phyloP scores from a whole-genome alignment of 2,888 invertebrate genomes.

The Sesia apiformis region DNA sequence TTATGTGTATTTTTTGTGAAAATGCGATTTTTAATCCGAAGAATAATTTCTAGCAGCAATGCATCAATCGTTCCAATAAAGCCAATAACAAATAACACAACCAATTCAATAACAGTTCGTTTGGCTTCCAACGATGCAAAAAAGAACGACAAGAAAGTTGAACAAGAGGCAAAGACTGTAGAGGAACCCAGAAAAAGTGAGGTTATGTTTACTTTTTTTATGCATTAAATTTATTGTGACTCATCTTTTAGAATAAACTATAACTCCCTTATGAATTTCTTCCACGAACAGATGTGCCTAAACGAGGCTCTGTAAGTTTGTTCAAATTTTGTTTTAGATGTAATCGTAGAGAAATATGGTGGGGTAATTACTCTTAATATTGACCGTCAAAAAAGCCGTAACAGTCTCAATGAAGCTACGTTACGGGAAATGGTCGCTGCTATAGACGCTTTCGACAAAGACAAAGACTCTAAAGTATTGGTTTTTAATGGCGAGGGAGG shows the following conservation, averaged over 20 bases:
- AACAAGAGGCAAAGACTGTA: constrained; percentile 34
- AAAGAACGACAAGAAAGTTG: constrained; percentile 14
- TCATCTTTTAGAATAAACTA: too few relatives aligned
- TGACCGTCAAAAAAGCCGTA: constrained; percentile 87
- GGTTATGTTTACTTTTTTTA: constrained; percentile 23
- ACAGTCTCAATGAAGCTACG: constrained; percentile 84
- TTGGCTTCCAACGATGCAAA: constrained; percentile 29
- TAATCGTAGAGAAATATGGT: constrained; percentile 77
- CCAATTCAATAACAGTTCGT: neutral
- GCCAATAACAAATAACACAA: constrained; percentile 3
- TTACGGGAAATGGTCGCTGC: constrained; percentile 80
- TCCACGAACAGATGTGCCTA: too few relatives aligned
- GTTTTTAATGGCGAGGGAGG: constrained; percentile 94
- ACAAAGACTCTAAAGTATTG: constrained; percentile 79
- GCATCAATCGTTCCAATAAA: constrained; percentile 22
- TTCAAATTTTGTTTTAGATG: constrained; percentile 28
- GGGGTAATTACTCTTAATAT: constrained; percentile 87
- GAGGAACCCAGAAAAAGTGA: constrained; percentile 55
- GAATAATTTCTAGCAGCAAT: constrained; percentile 23
- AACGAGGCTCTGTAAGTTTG: too few relatives aligned
- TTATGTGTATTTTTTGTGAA: neutral
- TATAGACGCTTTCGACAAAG: constrained; percentile 85
- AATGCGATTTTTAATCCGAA: constrained; percentile 2
- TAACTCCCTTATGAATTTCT: too few relatives aligned
- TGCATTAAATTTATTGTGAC: constrained; percentile 1